Evolutionary conservation across 2,797 vertebrate species (phyloP), one percentile per base, ranked within the genome.

Genomic region (Acanthornis magna): DNA sequence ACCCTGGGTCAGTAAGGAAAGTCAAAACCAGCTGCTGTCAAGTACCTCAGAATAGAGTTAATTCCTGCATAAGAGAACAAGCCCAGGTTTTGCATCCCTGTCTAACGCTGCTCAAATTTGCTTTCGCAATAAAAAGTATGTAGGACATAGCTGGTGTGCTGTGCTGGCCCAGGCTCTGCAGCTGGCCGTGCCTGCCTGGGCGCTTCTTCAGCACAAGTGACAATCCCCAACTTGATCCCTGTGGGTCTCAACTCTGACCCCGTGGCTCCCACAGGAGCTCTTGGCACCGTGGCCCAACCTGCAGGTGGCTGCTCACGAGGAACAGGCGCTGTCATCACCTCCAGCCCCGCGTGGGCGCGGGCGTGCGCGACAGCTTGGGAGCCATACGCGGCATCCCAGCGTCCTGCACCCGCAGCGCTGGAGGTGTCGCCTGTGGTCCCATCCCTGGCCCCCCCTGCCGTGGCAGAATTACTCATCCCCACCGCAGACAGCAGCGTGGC

Each of bases 271-370:
- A 23, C 3, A 2, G 42, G 34, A 83, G 27, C 19, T 82, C 47
- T 58, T 32, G 71, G 34, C 67, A 22, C 48, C 1, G 1, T 0
- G 5, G 16, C 53, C 48, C 72, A 53, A 14, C 17, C 42, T 50
- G 79, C 6, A 0, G 34, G 72, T 1, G 21, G 50, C 26, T 61
- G 73, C 5, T 3, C 2, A 1, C 0, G 10, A 45, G 45, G 53
- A 71, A 22, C 30, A 0, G 67, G 43, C 0, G 3, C 73, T 16
- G 2, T 74, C 9, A 2, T 47, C 26, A 32, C 66, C 62, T 74
- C 6, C 0, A 8, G 70, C 36, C 47, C 51, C 2, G 3, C 0
- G 5, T 61, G 66, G 76, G 32, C 2, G 0, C 2, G 1, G 38
- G 34, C 1, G 1, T 1, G 1, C 38, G 45, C 16, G 4, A 42